Evolutionary conservation across 2,888 invertebrate genomes (phyloP), one percentile per base, ranked within the genome.

Genomic region (Agrochola lychnidis): DNA sequence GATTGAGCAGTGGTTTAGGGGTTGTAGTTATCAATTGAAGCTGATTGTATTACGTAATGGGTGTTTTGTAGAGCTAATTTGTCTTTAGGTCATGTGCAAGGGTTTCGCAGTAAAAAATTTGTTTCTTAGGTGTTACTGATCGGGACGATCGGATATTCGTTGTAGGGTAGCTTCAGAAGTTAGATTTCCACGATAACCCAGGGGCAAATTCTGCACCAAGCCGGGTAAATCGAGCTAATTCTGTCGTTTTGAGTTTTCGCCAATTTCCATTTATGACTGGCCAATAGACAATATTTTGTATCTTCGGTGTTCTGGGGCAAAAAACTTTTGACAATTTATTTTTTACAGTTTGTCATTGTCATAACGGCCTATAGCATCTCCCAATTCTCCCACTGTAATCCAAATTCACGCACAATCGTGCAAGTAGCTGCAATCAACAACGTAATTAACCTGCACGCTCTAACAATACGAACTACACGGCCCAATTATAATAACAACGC

Each of bases 401-500:
- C 48, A 57, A 67, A 79, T 76, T 70, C 40, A 76, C 63, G 63
- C 61, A 83, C 76, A 84, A 76, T 76, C 63, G 68, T 66, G 56
- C 64, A 63, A 76, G 66, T 40, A 66, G 64, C 73, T 57, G 69
- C 76, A 82, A 87, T 86, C 81, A 86, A 82, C 83, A 79, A 79
- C 77, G 74, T 82, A 87, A 87, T 87, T 86, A 87, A 87, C 87
- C 87, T 88, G 88, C 79, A 81, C 66, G 66, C 72, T 63, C 79
- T 71, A 83, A 88, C 88, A 87, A 87, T 88, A 75, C 78, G 19
- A 79, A 80, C 82, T 88, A 86, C 79, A 82, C 85, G 72, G 75
- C 77, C 84, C 87, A 88, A 87, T 87, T 87, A 87, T 87, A 87
- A 87, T 84, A 86, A 86, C 88, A 86, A 87, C 88, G 84, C 88